phyloP scores from a whole-genome alignment of 2,888 invertebrate genomes.

The Carpatolechia fugitivella region DNA sequence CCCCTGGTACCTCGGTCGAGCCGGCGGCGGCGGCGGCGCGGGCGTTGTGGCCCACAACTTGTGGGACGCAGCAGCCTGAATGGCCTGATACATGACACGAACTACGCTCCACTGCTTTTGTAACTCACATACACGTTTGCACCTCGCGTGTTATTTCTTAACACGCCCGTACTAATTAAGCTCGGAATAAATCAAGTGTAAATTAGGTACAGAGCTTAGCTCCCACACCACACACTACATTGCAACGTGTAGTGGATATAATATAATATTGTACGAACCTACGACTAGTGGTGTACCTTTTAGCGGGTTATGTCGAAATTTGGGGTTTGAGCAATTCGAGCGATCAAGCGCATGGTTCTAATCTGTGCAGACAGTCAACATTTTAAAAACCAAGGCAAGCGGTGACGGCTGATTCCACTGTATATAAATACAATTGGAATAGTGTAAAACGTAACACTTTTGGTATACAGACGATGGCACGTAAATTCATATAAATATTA shows the following conservation, averaged over 20 bases:
- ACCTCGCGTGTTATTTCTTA: conserved; percentile 43
- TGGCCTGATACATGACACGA: conserved; percentile 23
- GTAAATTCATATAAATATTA: too few species aligned
- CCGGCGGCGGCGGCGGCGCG: conserved; percentile 15
- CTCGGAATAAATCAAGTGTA: conserved; percentile 40
- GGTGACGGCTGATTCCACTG: too few species aligned
- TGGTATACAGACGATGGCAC: too few species aligned
- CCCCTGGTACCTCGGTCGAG: too few species aligned
- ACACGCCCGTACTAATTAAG: conserved; percentile 46
- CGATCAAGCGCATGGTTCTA: conserved; percentile 41
- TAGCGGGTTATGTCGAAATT: conserved; percentile 37
- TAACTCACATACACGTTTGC: conserved; percentile 26
- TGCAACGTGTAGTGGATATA: neutral
- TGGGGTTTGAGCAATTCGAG: conserved; percentile 45
- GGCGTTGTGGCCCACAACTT: neutral
- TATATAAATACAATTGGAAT: too few species aligned
- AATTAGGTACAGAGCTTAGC: conserved; percentile 28
- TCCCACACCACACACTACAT: conserved; percentile 35
- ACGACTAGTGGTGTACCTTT: neutral
- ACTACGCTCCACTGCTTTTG: conserved; percentile 29
- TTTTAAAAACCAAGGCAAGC: too few species aligned
- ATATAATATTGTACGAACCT: neutral
- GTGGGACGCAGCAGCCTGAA: neutral
- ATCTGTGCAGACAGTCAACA: conserved; percentile 38
- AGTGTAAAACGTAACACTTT: too few species aligned